phyloP scores from a whole-genome alignment of 2,888 invertebrate species.

The Coecobrya sp. region DNA sequence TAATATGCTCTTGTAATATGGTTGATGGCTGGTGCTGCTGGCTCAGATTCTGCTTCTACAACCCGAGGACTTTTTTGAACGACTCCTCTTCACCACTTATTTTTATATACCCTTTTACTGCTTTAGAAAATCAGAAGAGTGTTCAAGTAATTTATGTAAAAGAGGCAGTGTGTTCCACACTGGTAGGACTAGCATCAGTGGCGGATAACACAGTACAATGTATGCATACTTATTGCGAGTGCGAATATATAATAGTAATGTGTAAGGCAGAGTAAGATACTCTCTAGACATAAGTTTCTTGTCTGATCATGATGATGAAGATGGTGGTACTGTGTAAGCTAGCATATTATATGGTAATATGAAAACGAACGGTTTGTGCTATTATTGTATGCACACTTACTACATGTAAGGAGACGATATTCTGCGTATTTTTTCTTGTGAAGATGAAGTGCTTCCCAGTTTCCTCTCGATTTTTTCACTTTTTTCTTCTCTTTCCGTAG shows the following conservation, averaged over 20 bases:
- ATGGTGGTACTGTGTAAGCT: slow-evolving; percentile 43
- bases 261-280: slow-evolving; percentile 3
- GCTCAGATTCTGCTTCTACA: not conserved
- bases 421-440: slow-evolving; percentile 45
- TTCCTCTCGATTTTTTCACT: slow-evolving; percentile 66
- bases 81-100: slow-evolving; percentile 40
- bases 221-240: slow-evolving; percentile 53
- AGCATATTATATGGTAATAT: slow-evolving; percentile 50
- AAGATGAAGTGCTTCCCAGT: slow-evolving; percentile 74
- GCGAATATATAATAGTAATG: slow-evolving; percentile 60
- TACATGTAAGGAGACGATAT: not conserved
- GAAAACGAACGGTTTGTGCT: slow-evolving; percentile 41
- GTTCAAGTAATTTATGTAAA: slow-evolving; percentile 71
- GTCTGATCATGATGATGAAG: slow-evolving; percentile 62
- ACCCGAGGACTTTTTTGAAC: slow-evolving; percentile 59
- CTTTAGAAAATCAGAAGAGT: slow-evolving; percentile 54
- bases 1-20: slow-evolving; percentile 58
- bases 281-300: slow-evolving; percentile 60
- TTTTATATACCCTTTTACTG: slow-evolving; percentile 31
- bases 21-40: slow-evolving; percentile 3
- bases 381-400: slow-evolving; percentile 46
- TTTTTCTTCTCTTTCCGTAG: slow-evolving; percentile 27
- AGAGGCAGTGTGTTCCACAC: slow-evolving; percentile 52
- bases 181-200: not conserved
- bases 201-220: slow-evolving; percentile 67